Evolutionary conservation across 2,113 vertebrate species (phyloP), one percentile per base, ranked within the genome.

Genomic region (Meleagris gallopavo): DNA sequence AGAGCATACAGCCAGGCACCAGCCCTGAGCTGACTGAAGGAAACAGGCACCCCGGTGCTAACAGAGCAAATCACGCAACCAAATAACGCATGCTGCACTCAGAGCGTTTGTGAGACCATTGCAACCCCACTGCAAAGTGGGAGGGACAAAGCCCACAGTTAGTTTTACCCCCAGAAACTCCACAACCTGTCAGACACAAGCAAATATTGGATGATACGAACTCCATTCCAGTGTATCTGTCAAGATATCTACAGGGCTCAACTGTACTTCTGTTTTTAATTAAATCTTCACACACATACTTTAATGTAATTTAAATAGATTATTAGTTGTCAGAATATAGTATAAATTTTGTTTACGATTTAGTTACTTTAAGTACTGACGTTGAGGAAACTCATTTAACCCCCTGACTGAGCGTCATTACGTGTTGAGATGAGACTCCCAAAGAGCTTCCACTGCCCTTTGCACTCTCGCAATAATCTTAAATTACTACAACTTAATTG

Each of bases 321-420:
- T 98, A 98, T 98, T 97, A 97, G 97, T 98, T 98, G 97, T 98
- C 98, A 98, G 97, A 96, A 96, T 94, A 94, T 93, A 97, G 97
- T 95, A 98, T 97, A 98, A 98, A 98, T 98, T 98, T 97, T 98
- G 97, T 98, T 98, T 98, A 98, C 76, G 96, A 97, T 98, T 98
- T 97, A 97, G 97, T 97, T 98, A 91, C 96, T 98, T 97, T 97
- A 98, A 98, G 97, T 97, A 98, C 98, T 97, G 67, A 21, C 94
- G 94, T n/a, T 38, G 94, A 97, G 93, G 97, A 97, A 97, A 98
- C 97, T 97, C 95, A 97, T 98, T 98, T 97, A 98, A 98, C 97
- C 97, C 97, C 95, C 96, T 86, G 95, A 97, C 90, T 93, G 94
- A 95, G 89, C 89, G 95, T 94, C 94, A 96, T 96, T 97, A 97